A percentile compares a stretch with the other conserved stretches of the same genome.
phyloP scores from a whole-genome alignment of 2,797 vertebrate genomes.

The Cirrhinus mrigala region DNA sequence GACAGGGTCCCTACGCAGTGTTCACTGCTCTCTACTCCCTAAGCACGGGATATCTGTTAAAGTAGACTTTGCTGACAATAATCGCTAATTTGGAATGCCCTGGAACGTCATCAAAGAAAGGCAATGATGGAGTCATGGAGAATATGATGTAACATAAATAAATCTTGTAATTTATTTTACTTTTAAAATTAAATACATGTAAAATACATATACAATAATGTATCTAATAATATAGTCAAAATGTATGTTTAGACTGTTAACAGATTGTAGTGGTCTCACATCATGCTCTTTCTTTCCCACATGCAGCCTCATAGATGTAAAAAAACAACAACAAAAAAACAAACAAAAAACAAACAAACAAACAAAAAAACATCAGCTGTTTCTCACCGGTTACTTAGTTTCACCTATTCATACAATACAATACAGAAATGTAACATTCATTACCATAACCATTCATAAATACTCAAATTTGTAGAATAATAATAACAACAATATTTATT shows the following conservation, averaged over 20 bases:
- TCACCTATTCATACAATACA: not conserved
- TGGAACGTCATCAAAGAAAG: no score
- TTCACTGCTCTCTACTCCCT: not conserved
- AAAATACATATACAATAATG: not conserved
- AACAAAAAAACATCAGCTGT: not conserved
- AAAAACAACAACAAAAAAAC: not conserved
- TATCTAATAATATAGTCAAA: no score
- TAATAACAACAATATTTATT: not conserved
- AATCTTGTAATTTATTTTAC: not conserved
- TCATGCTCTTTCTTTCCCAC: not conserved
- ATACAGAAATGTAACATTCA: not conserved
- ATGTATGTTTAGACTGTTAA: not conserved
- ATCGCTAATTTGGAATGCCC: no score
- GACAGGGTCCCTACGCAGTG: not conserved
- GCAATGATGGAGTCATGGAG: not conserved
- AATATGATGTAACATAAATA: not conserved
- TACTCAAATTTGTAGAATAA: not conserved
- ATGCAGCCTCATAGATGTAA: not conserved
- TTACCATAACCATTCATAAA: not conserved
- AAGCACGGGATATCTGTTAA: not conserved
- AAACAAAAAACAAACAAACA: not conserved
- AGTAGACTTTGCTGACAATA: not conserved
- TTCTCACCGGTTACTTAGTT: not conserved
- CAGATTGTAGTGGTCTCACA: not conserved
- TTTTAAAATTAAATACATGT: not conserved